Base-by-base conservation (phyloP, 2,113 vertebrate species). In the Cepphus grylle region DNA sequence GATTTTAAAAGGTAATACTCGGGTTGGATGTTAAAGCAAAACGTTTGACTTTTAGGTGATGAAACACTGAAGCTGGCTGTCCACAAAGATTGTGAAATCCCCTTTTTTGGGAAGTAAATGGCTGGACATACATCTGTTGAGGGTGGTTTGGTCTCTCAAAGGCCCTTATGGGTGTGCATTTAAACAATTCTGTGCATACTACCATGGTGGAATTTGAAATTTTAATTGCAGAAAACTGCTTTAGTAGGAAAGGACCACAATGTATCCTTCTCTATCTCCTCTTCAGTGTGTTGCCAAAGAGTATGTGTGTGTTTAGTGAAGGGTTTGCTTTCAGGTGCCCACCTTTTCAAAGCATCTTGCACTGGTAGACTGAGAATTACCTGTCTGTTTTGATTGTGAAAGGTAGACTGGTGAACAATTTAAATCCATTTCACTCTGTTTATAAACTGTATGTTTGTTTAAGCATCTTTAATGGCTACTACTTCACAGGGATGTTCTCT, bases 201-300 rank as follows among this genome's bases (percentile, higher is more conserved):
- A 23, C 8, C 0, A 0, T 30, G 9, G 8, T 52, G 40, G 40
- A 65, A 81, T 73, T 38, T 30, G 18, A 65, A 43, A 53, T 26
- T 65, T 58, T 69, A 36, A 6, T 23, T 52, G 49, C 30, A 29
- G 12, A 67, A 86, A 43, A 27, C 26, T 76, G 71, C 32, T 79
- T 74, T 49, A 40, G 15, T 26, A 69, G 32, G 38, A 56, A 72
- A 65, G 47, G 10, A 18, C 43, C 8, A 2, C 1, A 4, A 13
- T 29, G 15, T 18, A 10, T 59, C 21, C 27, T 70, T 6, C 9
- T 43, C 8, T 25, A 6, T 36, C 12, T 50, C 9, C 15, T 80
- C 26, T 66, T 65, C 16, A 8, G 3, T 34, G 21, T 52, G 20
- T 14, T 66, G 34, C 3, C 0, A 17, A 42, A 40, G 36, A 58